These are phyloP conservation scores for Clanis bilineata DNA, from an alignment of 2,888 invertebrate genomes.

Conservation along the genomic window DNA sequence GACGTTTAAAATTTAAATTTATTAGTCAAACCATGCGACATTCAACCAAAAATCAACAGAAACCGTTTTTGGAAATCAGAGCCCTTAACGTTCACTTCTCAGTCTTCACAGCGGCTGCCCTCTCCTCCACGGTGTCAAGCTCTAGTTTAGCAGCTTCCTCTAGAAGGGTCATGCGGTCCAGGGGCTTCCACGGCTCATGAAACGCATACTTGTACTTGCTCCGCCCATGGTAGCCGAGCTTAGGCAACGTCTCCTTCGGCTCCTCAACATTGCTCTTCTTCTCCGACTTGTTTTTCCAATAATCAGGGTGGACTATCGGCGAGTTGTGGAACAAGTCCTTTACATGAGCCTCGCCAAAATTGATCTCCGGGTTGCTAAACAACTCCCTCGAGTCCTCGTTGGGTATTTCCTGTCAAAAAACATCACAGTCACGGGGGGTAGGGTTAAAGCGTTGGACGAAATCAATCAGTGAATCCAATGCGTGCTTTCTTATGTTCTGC, in stretches of 20 bases:
- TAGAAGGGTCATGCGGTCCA: slow-evolving; percentile 59
- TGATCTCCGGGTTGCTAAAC: slow-evolving; percentile 38
- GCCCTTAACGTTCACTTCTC: slow-evolving; percentile 43
- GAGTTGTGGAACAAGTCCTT: slow-evolving; percentile 60
- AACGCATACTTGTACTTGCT: slow-evolving; percentile 70
- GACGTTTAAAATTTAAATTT: neutral
- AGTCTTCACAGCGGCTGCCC: slow-evolving; percentile 24
- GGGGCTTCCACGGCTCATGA: slow-evolving; percentile 72
- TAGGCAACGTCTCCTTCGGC: slow-evolving; percentile 42
- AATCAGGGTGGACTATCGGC: slow-evolving; percentile 61
- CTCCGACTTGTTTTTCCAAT: slow-evolving; percentile 55
- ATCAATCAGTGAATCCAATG: slow-evolving; percentile 24
- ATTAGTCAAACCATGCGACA: slow-evolving; percentile 39
- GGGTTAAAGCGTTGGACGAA: slow-evolving; percentile 74
- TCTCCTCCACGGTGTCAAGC: slow-evolving; percentile 28
- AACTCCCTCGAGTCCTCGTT: slow-evolving; percentile 45
- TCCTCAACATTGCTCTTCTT: slow-evolving; percentile 32
- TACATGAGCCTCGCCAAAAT: slow-evolving; percentile 30
- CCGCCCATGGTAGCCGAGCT: slow-evolving; percentile 67
- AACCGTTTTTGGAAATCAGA: slow-evolving; percentile 49
- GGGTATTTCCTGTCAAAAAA: slow-evolving; percentile 67
- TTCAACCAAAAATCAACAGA: slow-evolving; percentile 23
- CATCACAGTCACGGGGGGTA: slow-evolving; percentile 35
- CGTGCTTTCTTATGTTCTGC: slow-evolving; percentile 22
- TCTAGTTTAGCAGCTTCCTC: slow-evolving; percentile 63